Base-by-base conservation (phyloP, 2,113 vertebrate species). In the Semicossyphus pulcher region DNA sequence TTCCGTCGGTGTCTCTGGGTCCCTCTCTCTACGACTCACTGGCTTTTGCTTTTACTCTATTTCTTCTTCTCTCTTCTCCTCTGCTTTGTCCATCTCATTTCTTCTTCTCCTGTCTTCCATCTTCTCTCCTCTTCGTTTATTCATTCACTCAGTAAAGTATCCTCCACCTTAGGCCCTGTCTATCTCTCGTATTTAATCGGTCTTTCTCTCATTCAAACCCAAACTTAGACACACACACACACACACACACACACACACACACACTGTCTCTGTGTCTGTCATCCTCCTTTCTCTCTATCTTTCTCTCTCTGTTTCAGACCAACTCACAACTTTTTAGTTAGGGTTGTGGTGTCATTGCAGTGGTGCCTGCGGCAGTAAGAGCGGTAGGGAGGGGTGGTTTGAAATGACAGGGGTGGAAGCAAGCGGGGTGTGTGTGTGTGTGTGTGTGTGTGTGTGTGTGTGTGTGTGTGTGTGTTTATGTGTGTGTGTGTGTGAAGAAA, bases 1-100 rank as follows among this genome's bases (percentile, higher is more conserved):
- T 91, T 85, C 85, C 87, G 62, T 57, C 76, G 49, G 42, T 87
- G 90, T 92, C 92, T 90, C 91, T 77, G 84, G 63, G 81, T 60
- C 48, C 45, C 65, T 64, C 59, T 47, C 65, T 76, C 41, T 12
- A 70, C 62, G 12, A 52, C 75, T 76, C 59, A 45, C 64, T 47
- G 14, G 20, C 63, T 83, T 62, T 57, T 58, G 26, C 47, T 65
- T 65, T 61, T 18, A 41, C 37, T 76, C 29, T 39, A 0, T 72
- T 11, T 56, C 47, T 47, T 26, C 12, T 23, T 48, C 7, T 34
- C 31, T 23, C 29, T 12, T 47, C 47, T 53, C 6, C 20, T 47
- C 20, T 9, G 10, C 32, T 62, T 25, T 47, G 20, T 6, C 36
- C n/a, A 10, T 1, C 2, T 37, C 4, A 7, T 59, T 32, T 20